Percentiles rank a stretch among this genome's conserved stretches.
Evolutionary conservation across 2,797 vertebrate species (phyloP).

Genomic region (Gymnoscopelus braueri): DNA sequence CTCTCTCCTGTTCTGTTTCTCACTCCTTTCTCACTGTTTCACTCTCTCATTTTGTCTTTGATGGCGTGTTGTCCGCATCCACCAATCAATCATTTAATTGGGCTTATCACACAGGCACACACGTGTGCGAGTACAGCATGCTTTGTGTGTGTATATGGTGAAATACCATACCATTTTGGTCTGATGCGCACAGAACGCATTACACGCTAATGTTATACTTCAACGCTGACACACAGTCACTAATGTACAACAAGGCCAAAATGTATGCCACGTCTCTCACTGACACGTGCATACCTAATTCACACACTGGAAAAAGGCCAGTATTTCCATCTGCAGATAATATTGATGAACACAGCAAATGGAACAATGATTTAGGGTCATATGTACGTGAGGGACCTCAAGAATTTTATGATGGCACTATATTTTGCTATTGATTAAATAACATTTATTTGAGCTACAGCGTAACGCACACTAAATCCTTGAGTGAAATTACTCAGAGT

Average conservation of each 20-base stretch:
- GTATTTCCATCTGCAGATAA: slow-evolving; percentile 38
- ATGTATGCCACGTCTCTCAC: background rate
- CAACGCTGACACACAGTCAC: too few relatives aligned
- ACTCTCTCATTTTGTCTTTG: background rate
- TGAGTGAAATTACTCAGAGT: slow-evolving; percentile 69
- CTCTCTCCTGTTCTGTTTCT: background rate
- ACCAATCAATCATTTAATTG: too few relatives aligned
- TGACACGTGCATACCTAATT: slow-evolving; percentile 17
- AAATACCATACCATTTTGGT: too few relatives aligned
- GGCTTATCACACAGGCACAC: too few relatives aligned
- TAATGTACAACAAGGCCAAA: too few relatives aligned
- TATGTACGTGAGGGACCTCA: slow-evolving; percentile 49
- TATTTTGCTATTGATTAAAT: slow-evolving; percentile 77
- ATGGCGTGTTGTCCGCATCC: too few relatives aligned
- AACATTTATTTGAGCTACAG: slow-evolving; percentile 76
- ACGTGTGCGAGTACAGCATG: too few relatives aligned
- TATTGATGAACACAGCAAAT: slow-evolving; percentile 65
- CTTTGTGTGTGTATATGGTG: too few relatives aligned
- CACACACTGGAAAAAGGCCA: slow-evolving; percentile 25
- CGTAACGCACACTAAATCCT: slow-evolving; percentile 71
- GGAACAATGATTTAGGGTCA: slow-evolving; percentile 60
- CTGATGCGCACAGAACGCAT: too few relatives aligned
- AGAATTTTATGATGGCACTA: slow-evolving; percentile 67
- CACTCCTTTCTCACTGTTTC: background rate
- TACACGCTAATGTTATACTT: too few relatives aligned